Evolutionary conservation across 2,113 vertebrate genomes (phyloP).

Genomic region (Oryctolagus cuniculus): DNA sequence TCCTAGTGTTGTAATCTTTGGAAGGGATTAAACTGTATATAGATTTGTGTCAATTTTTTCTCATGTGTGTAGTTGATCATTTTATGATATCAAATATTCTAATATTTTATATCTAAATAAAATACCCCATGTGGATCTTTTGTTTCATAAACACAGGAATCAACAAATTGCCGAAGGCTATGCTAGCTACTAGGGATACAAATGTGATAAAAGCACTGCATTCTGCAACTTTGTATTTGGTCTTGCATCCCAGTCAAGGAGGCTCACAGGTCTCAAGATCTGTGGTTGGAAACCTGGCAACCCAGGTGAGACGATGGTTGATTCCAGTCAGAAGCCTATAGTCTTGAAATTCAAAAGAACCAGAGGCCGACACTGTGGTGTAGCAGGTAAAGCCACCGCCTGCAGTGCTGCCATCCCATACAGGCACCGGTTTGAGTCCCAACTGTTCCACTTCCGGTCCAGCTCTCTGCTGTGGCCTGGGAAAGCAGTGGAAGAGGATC

Average conservation of each 20-base stretch:
- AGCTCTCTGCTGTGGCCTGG: too few species aligned
- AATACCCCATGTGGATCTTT: neutral
- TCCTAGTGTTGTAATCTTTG: too few species aligned
- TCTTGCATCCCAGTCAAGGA: neutral
- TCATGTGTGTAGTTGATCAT: neutral
- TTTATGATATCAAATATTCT: conserved; percentile 25
- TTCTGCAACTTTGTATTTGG: neutral
- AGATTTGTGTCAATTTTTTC: neutral
- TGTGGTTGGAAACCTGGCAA: neutral
- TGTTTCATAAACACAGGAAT: neutral
- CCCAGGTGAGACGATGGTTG: neutral
- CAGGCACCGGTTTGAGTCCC: too few species aligned
- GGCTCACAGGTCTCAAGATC: neutral
- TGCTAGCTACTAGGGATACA: neutral
- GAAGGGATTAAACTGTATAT: neutral
- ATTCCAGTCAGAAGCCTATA: too few species aligned
- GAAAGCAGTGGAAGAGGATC: too few species aligned
- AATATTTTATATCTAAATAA: neutral
- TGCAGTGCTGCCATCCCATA: too few species aligned
- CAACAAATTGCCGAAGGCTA: neutral
- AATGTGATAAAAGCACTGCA: neutral
- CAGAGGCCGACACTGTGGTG: too few species aligned
- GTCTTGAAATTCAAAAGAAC: too few species aligned
- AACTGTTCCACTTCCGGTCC: too few species aligned
- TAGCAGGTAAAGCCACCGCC: too few species aligned